Conservation (phyloP, 2,797 vertebrate species). For the Sebastiscus tertius region DNA sequence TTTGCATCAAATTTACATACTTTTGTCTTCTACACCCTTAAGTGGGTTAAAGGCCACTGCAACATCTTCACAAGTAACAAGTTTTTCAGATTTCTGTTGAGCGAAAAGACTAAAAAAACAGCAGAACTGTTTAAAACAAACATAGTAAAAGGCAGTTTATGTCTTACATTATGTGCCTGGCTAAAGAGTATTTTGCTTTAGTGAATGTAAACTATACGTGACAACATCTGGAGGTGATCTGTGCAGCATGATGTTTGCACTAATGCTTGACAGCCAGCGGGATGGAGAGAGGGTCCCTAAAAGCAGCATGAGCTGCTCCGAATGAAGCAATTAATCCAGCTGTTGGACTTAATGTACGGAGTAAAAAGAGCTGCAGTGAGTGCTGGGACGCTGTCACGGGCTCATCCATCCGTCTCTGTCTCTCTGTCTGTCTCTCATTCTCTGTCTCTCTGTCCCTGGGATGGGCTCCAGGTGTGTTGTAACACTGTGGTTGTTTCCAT, state of each 20-base stretch:
- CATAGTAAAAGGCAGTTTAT: conserved; percentile 4
- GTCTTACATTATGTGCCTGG: conserved; percentile 18
- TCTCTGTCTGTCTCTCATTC: conserved; percentile 19
- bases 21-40: conserved; percentile 43
- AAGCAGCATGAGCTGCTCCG: conserved; percentile 25
- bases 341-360: neutral
- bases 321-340: conserved; percentile 45
- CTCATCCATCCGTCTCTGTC: conserved; percentile 33
- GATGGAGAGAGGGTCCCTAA: conserved; percentile 39
- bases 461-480: conserved; percentile 69
- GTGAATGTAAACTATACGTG: conserved; percentile 50
- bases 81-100: neutral
- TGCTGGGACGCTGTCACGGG: conserved; percentile 37
- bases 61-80: conserved; percentile 11
- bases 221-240: conserved; percentile 80
- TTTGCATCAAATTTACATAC: conserved; percentile 62
- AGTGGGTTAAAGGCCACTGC: conserved; percentile 50
- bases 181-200: conserved; percentile 31
- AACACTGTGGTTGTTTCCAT: conserved; percentile 63
- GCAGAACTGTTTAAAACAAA: neutral
- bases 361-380: neutral
- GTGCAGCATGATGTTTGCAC: conserved; percentile 47
- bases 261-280: conserved; percentile 57
- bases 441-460: conserved; percentile 33
- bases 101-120: neutral